Evolutionary conservation across 2,888 invertebrate species (phyloP).

Genomic region (Aphidius colemani): DNA sequence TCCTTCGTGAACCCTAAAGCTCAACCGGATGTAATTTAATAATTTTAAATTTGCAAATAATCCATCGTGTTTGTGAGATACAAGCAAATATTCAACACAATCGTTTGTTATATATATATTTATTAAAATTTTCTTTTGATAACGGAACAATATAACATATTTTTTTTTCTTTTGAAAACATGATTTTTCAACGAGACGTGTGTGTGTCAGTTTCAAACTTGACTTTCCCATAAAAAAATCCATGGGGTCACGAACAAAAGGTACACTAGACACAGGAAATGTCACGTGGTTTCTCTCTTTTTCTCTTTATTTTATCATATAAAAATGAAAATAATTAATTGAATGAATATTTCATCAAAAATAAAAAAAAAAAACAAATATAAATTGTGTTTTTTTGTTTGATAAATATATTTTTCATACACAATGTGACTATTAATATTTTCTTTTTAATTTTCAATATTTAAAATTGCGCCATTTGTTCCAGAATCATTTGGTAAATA

Average conservation of each 20-base stretch:
- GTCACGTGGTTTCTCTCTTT: neutral
- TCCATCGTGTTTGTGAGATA: conserved; percentile 2
- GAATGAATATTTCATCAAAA: too few relatives aligned
- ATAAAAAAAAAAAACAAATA: too few relatives aligned
- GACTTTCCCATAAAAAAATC: conserved; percentile 22
- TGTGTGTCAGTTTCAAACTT: conserved; percentile 6
- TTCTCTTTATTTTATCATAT: conserved; percentile 10
- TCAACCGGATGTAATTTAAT: conserved; percentile 24
- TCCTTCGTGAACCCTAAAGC: conserved; percentile 16
- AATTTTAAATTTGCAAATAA: conserved; percentile 16
- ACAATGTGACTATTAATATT: too few relatives aligned
- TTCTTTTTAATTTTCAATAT: too few relatives aligned
- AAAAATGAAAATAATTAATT: conserved; percentile 1
- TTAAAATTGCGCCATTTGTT: neutral
- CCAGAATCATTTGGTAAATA: neutral
- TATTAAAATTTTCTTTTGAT: conserved; percentile 21
- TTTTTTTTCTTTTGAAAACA: conserved; percentile 7
- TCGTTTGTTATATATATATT: neutral
- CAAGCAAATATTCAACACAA: conserved; percentile 3
- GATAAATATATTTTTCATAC: too few relatives aligned
- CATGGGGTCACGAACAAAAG: neutral
- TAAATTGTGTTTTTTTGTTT: too few relatives aligned
- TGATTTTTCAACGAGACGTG: conserved; percentile 12
- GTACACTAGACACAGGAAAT: conserved; percentile 4
- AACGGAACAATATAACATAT: conserved; percentile 9